Conservation (phyloP, 2,113 vertebrate species). For the Neodon shergylaensis region DNA sequence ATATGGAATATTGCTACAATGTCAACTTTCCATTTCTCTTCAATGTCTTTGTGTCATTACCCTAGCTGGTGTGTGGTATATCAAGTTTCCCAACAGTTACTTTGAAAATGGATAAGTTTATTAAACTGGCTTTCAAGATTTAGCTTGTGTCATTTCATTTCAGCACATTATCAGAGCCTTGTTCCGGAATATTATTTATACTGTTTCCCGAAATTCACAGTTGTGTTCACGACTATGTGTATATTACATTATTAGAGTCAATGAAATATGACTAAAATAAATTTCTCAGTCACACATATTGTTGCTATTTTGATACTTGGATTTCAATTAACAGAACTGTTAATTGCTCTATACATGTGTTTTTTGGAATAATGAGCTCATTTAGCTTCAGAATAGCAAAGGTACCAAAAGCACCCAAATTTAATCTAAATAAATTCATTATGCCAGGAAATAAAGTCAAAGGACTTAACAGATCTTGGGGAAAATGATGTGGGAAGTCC, state of each 20-base stretch:
- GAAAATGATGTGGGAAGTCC: neutral
- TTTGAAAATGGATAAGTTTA: neutral
- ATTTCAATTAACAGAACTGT: conserved; percentile 12
- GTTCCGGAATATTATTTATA: neutral
- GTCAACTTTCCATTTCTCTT: neutral
- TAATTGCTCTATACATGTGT: neutral
- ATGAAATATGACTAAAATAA: conserved; percentile 24
- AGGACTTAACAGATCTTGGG: conserved; percentile 1
- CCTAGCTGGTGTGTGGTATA: neutral
- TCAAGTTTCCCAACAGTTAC: neutral
- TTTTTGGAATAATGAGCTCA: conserved; percentile 39
- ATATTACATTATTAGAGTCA: neutral
- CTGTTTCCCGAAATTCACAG: neutral
- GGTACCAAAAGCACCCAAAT: conserved; percentile 41
- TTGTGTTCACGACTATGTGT: neutral
- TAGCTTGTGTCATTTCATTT: neutral
- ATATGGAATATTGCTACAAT: neutral
- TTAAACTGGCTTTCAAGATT: neutral
- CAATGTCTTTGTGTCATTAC: neutral
- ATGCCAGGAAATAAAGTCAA: conserved; percentile 38
- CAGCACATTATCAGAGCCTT: neutral
- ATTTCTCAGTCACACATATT: conserved; percentile 38
- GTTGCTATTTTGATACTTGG: conserved; percentile 32
- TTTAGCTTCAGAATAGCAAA: conserved; percentile 37
- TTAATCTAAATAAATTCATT: conserved; percentile 57